These are phyloP conservation scores for Desmodus rotundus DNA, from an alignment of 2,113 vertebrate genomes.

Conservation along the genomic window DNA sequence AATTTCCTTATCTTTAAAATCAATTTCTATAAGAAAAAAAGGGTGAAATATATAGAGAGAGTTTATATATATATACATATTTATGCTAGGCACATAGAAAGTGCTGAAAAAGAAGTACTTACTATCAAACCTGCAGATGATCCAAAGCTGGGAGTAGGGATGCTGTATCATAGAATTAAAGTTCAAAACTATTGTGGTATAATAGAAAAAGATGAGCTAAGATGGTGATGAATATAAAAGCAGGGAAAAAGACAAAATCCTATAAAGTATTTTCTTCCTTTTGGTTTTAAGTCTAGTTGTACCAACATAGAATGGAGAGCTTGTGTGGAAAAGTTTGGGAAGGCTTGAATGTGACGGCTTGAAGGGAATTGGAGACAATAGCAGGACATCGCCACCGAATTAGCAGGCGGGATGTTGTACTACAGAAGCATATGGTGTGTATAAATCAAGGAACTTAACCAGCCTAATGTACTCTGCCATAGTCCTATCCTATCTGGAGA, in stretches of 20 bases:
- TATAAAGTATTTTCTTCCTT: not conserved
- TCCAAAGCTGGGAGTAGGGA: not conserved
- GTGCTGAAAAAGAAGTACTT: not conserved
- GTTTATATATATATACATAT: not conserved
- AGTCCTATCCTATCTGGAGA: not conserved
- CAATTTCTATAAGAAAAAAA: not conserved
- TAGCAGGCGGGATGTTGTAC: not conserved
- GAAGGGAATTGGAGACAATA: not conserved
- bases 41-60: not conserved
- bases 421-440: not conserved
- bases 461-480: not conserved
- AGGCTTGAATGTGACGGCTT: not conserved
- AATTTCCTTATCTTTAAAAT: conserved; percentile 57
- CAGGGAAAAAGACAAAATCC: not conserved
- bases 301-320: not conserved
- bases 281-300: not conserved
- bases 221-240: not conserved
- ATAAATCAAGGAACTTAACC: conserved; percentile 13
- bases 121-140: not conserved
- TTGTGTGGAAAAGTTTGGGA: not conserved
- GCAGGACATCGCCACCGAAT: not conserved
- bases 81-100: not conserved
- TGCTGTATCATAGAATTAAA: not conserved
- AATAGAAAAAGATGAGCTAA: not conserved
- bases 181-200: not conserved